A percentile compares a stretch with the other conserved stretches of the same genome.
Conservation (phyloP, 2,113 vertebrate genomes). For the Cinclus cinclus region DNA sequence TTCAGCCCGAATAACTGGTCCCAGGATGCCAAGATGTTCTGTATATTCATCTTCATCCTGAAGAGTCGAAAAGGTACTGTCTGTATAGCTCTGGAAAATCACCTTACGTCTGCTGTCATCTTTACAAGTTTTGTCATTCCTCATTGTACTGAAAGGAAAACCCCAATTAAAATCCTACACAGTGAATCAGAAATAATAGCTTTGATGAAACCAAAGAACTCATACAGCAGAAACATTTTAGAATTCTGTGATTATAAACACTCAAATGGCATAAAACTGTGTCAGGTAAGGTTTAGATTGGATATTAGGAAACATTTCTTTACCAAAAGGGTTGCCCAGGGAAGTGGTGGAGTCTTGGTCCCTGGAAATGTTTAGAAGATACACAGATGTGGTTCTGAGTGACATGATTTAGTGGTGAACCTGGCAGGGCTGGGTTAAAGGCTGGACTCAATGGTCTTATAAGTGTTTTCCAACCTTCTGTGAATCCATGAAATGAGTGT, state of each 20-base stretch:
- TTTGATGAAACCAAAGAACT: not conserved
- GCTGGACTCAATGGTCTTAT: not conserved
- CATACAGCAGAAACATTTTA: not conserved
- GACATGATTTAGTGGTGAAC: not conserved
- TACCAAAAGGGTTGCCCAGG: not conserved
- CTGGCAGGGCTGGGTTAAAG: not conserved
- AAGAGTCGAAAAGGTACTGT: slow-evolving; percentile 81
- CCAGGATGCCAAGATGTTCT: slow-evolving; percentile 92
- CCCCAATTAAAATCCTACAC: not conserved
- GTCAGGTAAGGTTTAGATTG: not conserved
- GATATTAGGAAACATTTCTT: not conserved
- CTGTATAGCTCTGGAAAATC: slow-evolving; percentile 86
- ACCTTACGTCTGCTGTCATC: slow-evolving; percentile 77
- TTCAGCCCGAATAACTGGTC: slow-evolving; percentile 90
- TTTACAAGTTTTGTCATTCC: slow-evolving; percentile 17
- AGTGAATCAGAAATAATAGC: not conserved
- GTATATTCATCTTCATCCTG: slow-evolving; percentile 82
- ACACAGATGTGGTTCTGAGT: not conserved
- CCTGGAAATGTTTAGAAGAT: not conserved
- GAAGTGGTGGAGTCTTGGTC: not conserved
- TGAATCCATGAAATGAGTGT: not conserved
- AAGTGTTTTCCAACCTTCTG: not conserved
- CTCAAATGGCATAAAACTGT: not conserved
- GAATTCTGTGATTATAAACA: not conserved
- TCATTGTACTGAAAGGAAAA: slow-evolving; percentile 57